Percentiles rank a stretch among this genome's conserved stretches.
These are phyloP conservation scores for Drosophila mettleri DNA, from an alignment of 2,888 invertebrate genomes.

Conservation along the genomic window DNA sequence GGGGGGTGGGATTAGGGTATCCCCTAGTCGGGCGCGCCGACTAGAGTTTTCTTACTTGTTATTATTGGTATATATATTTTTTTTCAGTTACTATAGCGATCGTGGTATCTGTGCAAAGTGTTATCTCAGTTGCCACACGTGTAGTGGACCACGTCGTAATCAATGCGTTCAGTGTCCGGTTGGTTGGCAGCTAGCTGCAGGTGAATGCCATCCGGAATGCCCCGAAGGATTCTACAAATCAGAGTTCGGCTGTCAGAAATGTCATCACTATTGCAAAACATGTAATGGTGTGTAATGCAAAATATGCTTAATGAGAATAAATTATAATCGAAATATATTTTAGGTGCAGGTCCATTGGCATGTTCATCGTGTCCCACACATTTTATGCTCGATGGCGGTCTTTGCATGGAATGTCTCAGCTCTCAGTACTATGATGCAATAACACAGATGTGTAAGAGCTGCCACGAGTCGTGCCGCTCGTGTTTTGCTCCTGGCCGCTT, in stretches of 20 bases:
- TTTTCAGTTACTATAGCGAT: constrained; percentile 95
- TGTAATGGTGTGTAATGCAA: constrained; percentile 89
- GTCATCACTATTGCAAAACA: constrained; percentile 94
- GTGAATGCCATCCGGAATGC: constrained; percentile 94
- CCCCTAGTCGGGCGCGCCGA: too few species aligned
- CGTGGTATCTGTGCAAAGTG: constrained; percentile 93
- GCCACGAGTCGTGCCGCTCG: constrained; percentile 88
- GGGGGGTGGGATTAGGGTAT: too few species aligned
- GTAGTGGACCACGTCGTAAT: constrained; percentile 93
- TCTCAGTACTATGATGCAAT: constrained; percentile 90
- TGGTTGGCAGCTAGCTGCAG: constrained; percentile 93
- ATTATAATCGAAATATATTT: background rate
- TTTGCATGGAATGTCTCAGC: constrained; percentile 91
- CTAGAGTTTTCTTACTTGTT: too few species aligned
- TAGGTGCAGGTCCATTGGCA: constrained; percentile 90
- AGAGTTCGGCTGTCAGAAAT: constrained; percentile 93
- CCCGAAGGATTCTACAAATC: constrained; percentile 94
- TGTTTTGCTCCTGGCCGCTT: constrained; percentile 90
- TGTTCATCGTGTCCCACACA: constrained; percentile 90
- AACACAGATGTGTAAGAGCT: constrained; percentile 89
- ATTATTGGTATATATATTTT: too few species aligned
- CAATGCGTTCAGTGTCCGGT: constrained; percentile 93
- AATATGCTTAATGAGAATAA: background rate
- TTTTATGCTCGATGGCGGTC: constrained; percentile 90
- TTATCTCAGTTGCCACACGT: constrained; percentile 93